A percentile compares a stretch with the other conserved stretches of the same genome.
These are phyloP conservation scores for Lasioglossum calceatum DNA, from an alignment of 2,888 invertebrate genomes.

Conservation along the genomic window DNA sequence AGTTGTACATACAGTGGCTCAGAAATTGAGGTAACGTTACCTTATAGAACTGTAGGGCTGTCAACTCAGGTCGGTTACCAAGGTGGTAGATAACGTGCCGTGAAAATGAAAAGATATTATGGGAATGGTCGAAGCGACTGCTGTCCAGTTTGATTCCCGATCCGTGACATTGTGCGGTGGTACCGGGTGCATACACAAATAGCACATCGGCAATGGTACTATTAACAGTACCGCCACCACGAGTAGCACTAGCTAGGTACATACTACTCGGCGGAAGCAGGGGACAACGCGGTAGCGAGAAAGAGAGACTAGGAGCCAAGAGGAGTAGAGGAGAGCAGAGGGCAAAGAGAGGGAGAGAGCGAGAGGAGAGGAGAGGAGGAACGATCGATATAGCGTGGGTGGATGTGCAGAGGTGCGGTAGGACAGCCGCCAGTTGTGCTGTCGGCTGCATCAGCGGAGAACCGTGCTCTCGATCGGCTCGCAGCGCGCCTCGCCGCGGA, in stretches of 20 bases:
- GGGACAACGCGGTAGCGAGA: background rate
- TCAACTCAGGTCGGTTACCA: too few relatives aligned
- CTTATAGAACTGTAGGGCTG: too few relatives aligned
- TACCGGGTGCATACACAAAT: constrained; percentile 36
- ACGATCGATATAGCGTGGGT: constrained; percentile 84
- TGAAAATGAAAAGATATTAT: background rate
- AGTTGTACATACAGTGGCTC: too few relatives aligned
- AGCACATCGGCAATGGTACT: constrained; percentile 45
- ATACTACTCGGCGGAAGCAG: constrained; percentile 45
- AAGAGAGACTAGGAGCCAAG: constrained; percentile 18
- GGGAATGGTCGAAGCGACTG: background rate
- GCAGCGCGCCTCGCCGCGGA: constrained; percentile 29
- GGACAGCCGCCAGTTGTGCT: constrained; percentile 76
- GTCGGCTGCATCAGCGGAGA: constrained; percentile 73
- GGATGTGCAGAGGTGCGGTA: constrained; percentile 80
- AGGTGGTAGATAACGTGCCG: background rate
- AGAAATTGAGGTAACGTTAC: too few relatives aligned
- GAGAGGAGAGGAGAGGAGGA: constrained; percentile 67
- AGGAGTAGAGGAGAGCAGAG: constrained; percentile 16
- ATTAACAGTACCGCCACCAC: constrained; percentile 60
- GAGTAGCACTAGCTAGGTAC: constrained; percentile 42
- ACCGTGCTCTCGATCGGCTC: constrained; percentile 41
- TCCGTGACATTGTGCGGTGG: constrained; percentile 4
- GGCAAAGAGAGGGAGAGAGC: constrained; percentile 69
- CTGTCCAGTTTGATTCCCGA: background rate